phyloP scores from a whole-genome alignment of 2,113 vertebrate genomes.

The Chelonoidis abingdonii region DNA sequence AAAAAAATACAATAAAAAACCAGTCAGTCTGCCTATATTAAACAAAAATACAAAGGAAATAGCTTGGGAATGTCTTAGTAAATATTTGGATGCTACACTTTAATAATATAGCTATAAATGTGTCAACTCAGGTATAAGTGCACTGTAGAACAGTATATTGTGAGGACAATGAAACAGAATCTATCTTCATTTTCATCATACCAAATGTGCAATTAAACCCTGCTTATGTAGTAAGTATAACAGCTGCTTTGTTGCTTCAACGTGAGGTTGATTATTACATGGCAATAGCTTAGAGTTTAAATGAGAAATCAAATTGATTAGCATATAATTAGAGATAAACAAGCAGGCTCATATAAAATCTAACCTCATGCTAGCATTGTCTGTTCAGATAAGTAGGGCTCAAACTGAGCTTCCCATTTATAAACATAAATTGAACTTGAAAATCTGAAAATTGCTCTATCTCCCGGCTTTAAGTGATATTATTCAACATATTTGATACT shows the following conservation, averaged over 20 bases:
- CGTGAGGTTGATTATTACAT: constrained; percentile 45
- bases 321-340: constrained; percentile 75
- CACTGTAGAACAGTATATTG: constrained; percentile 10
- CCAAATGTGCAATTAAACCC: constrained; percentile 67
- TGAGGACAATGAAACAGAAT: constrained; percentile 63
- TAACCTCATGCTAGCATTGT: constrained; percentile 64
- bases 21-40: constrained; percentile 1
- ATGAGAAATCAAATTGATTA: constrained; percentile 73
- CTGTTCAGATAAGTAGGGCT: constrained; percentile 64
- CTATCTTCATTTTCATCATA: constrained; percentile 62
- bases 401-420: constrained; percentile 67
- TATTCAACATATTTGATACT: constrained; percentile 53
- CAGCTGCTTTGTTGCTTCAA: constrained; percentile 45
- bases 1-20: constrained; percentile 16
- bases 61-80: constrained; percentile 49
- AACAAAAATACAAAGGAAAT: constrained; percentile 48
- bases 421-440: constrained; percentile 66
- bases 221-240: constrained; percentile 58
- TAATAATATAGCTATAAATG: constrained; percentile 67
- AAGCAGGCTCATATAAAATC: constrained; percentile 55
- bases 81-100: constrained; percentile 68
- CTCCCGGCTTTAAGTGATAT: constrained; percentile 58
- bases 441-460: constrained; percentile 64
- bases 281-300: constrained; percentile 55
- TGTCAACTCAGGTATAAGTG: constrained; percentile 51